Conservation (phyloP, 2,888 invertebrate genomes). For the Hydroisotoma schaefferi region DNA sequence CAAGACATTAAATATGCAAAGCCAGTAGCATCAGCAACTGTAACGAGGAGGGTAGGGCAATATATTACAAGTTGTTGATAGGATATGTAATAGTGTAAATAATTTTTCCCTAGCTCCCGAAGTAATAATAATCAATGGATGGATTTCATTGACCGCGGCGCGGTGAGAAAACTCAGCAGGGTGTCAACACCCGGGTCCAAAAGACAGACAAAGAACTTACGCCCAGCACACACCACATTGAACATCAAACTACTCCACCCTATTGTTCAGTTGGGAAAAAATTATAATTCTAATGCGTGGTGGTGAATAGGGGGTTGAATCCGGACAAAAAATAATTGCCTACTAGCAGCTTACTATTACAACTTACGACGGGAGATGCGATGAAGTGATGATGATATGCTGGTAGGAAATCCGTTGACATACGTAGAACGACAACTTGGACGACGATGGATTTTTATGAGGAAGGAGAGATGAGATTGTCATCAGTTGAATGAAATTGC, state of each 20-base stretch:
- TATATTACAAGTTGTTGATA: conserved; percentile 3
- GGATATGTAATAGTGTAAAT: neutral
- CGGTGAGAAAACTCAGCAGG: conserved; percentile 7
- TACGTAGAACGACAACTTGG: conserved; percentile 2
- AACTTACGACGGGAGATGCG: too few relatives aligned
- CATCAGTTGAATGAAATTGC: conserved; percentile 14
- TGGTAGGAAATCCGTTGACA: neutral
- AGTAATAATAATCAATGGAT: neutral
- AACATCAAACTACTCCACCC: neutral
- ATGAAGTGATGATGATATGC: neutral
- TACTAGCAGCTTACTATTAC: too few relatives aligned
- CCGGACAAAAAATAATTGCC: too few relatives aligned
- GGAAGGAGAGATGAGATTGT: conserved; percentile 5
- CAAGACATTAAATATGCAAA: too few relatives aligned
- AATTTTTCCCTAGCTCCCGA: neutral
- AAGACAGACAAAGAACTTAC: neutral
- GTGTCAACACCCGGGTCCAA: conserved; percentile 6
- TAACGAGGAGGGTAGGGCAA: too few relatives aligned
- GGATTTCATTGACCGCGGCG: conserved; percentile 3
- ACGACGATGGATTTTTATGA: conserved; percentile 1
- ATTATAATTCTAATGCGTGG: neutral
- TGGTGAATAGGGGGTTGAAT: neutral
- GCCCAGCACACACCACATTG: neutral
- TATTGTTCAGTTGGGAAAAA: conserved; percentile 2
- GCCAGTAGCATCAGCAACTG: too few relatives aligned